A percentile compares a stretch with the other conserved stretches of the same genome.
Evolutionary conservation across 2,888 invertebrate genomes (phyloP).

Genomic region (Megastigmus dorsalis): DNA sequence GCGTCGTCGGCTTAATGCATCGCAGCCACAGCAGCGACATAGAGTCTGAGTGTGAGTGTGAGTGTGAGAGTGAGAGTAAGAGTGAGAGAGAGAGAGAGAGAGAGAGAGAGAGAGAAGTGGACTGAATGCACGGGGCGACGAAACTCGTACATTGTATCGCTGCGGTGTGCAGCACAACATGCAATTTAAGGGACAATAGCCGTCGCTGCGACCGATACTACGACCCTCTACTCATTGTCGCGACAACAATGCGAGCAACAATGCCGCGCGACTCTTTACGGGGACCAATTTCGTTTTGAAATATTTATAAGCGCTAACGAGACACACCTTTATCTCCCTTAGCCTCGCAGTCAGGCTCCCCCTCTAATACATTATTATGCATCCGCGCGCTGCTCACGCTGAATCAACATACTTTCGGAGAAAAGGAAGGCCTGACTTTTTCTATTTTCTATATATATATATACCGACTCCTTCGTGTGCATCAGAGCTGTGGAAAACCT

Average conservation of each 20-base stretch:
- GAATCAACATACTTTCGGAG: neutral
- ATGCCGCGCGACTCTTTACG: conserved; percentile 61
- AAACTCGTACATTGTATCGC: conserved; percentile 50
- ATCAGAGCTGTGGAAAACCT: too few species aligned
- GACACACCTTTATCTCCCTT: conserved; percentile 8
- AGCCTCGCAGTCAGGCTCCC: too few species aligned
- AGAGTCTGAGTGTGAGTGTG: too few species aligned
- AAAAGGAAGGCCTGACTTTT: too few species aligned
- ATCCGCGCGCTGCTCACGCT: neutral
- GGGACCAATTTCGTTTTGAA: conserved; percentile 64
- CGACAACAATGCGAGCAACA: conserved; percentile 62
- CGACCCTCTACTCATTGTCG: conserved; percentile 59
- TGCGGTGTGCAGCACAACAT: conserved; percentile 58
- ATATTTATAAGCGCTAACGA: conserved; percentile 57
- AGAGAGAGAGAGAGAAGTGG: too few species aligned
- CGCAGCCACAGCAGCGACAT: neutral
- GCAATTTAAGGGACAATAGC: conserved; percentile 65
- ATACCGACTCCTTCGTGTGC: too few species aligned
- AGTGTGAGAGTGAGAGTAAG: too few species aligned
- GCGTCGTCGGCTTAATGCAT: neutral
- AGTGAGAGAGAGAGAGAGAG: too few species aligned
- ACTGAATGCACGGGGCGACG: too few species aligned
- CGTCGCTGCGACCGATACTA: conserved; percentile 49
- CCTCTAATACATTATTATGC: neutral
- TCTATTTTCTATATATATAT: too few species aligned